These are phyloP conservation scores for Achatina immaculata DNA, from an alignment of 1,140 invertebrate species.

Conservation along the genomic window DNA sequence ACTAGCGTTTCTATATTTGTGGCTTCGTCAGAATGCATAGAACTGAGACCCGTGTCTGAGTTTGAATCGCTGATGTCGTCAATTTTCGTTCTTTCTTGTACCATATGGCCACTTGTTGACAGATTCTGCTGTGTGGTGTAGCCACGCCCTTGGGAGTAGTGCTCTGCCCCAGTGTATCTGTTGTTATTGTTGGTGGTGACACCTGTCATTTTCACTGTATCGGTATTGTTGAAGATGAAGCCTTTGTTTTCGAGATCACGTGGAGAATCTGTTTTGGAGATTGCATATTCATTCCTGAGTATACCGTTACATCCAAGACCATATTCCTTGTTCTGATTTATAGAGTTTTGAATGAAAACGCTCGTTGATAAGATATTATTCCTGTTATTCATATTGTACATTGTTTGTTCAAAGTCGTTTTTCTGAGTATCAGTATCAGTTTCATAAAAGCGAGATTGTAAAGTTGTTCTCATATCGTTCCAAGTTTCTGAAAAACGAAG, in stretches of 20 bases:
- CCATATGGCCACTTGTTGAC: neutral
- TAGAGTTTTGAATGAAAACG: neutral
- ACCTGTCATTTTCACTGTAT: neutral
- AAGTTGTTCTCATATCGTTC: neutral
- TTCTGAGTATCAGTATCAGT: neutral
- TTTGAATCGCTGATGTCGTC: conserved; percentile 13
- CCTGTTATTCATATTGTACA: neutral
- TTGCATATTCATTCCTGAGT: too few species aligned
- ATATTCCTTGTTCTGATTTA: neutral
- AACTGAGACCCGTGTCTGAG: conserved; percentile 6
- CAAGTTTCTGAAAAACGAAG: too few species aligned
- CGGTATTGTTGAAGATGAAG: too few species aligned
- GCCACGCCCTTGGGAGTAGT: neutral
- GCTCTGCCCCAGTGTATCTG: neutral
- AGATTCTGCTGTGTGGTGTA: neutral
- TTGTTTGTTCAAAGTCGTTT: neutral
- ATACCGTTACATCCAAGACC: neutral
- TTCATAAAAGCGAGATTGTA: neutral
- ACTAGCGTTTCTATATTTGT: conserved; percentile 15
- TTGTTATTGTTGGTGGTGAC: neutral
- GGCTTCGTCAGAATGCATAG: conserved; percentile 14
- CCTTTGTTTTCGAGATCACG: too few species aligned
- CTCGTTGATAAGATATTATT: neutral
- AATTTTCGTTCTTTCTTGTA: conserved; percentile 17
- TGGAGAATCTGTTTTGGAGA: too few species aligned